Conservation (phyloP, 2,888 invertebrate genomes). For the Drosophila demipolita region DNA sequence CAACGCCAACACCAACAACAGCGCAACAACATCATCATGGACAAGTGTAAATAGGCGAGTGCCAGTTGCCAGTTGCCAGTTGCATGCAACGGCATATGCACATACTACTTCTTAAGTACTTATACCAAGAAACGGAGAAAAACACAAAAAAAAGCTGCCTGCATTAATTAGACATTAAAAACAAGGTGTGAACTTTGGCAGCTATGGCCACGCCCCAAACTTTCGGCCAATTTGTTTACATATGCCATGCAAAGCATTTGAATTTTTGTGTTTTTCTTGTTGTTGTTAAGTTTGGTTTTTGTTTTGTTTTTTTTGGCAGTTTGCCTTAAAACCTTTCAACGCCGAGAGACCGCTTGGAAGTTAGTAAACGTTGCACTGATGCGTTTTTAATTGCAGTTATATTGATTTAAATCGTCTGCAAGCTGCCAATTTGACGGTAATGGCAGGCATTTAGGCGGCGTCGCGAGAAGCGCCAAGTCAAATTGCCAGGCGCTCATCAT, state of each 20-base stretch:
- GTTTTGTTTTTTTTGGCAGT: slow-evolving; percentile 5
- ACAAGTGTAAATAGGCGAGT: slow-evolving; percentile 69
- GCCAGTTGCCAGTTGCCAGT: slow-evolving; percentile 19
- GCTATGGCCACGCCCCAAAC: slow-evolving; percentile 61
- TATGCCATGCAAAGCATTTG: slow-evolving; percentile 40
- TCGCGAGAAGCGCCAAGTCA: slow-evolving; percentile 50
- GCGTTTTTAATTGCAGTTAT: slow-evolving; percentile 78
- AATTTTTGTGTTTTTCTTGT: slow-evolving; percentile 14
- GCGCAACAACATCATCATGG: slow-evolving; percentile 20
- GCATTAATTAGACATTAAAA: slow-evolving; percentile 78
- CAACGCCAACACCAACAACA: slow-evolving; percentile 25
- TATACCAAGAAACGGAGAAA: slow-evolving; percentile 35
- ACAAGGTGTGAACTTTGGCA: slow-evolving; percentile 75
- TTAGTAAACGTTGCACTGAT: slow-evolving; percentile 49
- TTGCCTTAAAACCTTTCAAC: slow-evolving; percentile 9
- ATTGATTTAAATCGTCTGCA: slow-evolving; percentile 76
- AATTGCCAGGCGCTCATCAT: slow-evolving; percentile 63
- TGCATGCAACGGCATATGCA: slow-evolving; percentile 37
- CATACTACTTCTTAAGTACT: slow-evolving; percentile 6
- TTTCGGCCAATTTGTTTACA: slow-evolving; percentile 56
- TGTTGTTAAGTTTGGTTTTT: slow-evolving; percentile 5
- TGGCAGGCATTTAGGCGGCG: slow-evolving; percentile 54
- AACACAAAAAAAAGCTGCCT: slow-evolving; percentile 50
- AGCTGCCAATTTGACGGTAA: slow-evolving; percentile 76
- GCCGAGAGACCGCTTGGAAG: background rate